Evolutionary conservation across 1,140 invertebrate species (phyloP).

Genomic region (Rhizoglyphus robini): DNA sequence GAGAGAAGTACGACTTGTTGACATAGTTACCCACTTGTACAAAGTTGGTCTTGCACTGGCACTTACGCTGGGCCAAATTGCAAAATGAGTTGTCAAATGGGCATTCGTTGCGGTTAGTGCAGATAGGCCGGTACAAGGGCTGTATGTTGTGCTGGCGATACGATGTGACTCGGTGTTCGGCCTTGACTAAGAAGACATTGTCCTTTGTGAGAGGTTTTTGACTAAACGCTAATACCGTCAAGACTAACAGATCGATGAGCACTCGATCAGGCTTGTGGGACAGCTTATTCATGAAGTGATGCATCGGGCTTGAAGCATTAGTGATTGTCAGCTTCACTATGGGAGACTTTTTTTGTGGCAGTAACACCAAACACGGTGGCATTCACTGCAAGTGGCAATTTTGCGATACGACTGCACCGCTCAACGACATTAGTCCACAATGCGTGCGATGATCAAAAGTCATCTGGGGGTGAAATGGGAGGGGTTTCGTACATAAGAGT

Average conservation of each 20-base stretch:
- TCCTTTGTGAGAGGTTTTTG: too few species aligned
- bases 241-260: neutral
- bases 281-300: too few species aligned
- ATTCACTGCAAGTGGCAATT: too few species aligned
- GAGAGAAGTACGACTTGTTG: neutral
- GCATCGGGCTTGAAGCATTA: too few species aligned
- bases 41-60: neutral
- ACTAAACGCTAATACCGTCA: neutral
- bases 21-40: neutral
- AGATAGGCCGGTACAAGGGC: neutral
- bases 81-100: conserved; percentile 5
- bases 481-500: too few species aligned
- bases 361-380: too few species aligned
- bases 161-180: neutral
- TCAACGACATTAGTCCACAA: too few species aligned
- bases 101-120: neutral
- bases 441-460: too few species aligned
- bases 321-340: too few species aligned
- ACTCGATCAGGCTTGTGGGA: neutral
- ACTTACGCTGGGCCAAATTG: neutral
- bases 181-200: neutral
- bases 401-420: too few species aligned
- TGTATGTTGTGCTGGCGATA: neutral
- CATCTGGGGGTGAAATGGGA: too few species aligned
- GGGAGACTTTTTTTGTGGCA: too few species aligned